Evolutionary conservation across 2,113 vertebrate genomes (phyloP).

Genomic region (Cyanoramphus novaezelandiae): DNA sequence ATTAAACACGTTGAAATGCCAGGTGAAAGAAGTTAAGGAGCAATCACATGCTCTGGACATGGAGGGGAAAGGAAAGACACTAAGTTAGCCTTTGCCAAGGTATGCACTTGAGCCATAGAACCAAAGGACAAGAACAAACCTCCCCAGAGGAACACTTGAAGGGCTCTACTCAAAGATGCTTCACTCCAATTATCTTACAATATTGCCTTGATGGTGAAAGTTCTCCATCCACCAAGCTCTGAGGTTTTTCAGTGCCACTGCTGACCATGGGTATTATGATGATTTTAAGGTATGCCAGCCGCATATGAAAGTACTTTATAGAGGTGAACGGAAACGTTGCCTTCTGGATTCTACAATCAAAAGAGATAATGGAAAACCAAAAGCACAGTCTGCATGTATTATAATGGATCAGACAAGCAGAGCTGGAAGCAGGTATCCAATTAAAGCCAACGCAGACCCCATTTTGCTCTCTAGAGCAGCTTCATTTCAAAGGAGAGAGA

Average conservation of each 20-base stretch:
- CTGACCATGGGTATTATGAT: background rate
- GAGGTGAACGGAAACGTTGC: background rate
- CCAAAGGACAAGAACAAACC: background rate
- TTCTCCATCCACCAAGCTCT: background rate
- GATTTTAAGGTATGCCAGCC: background rate
- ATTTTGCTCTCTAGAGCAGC: background rate
- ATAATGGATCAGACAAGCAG: background rate
- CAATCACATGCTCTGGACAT: background rate
- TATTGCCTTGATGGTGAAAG: background rate
- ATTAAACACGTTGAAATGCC: background rate
- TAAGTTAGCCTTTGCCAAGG: background rate
- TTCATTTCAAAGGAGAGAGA: background rate
- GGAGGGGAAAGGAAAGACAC: too few relatives aligned
- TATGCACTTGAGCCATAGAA: background rate
- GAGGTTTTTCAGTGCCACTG: background rate
- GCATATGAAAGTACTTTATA: background rate
- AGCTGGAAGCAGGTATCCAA: background rate
- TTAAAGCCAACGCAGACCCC: fast-evolving
- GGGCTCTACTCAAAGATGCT: background rate
- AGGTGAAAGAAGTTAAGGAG: background rate
- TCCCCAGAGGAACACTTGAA: background rate
- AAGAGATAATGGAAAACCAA: background rate
- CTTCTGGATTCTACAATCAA: background rate
- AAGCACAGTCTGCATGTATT: fast-evolving
- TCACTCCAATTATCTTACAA: background rate